Evolutionary conservation across 1,140 invertebrate species (phyloP).

Genomic region (Eriocheir sinensis): DNA sequence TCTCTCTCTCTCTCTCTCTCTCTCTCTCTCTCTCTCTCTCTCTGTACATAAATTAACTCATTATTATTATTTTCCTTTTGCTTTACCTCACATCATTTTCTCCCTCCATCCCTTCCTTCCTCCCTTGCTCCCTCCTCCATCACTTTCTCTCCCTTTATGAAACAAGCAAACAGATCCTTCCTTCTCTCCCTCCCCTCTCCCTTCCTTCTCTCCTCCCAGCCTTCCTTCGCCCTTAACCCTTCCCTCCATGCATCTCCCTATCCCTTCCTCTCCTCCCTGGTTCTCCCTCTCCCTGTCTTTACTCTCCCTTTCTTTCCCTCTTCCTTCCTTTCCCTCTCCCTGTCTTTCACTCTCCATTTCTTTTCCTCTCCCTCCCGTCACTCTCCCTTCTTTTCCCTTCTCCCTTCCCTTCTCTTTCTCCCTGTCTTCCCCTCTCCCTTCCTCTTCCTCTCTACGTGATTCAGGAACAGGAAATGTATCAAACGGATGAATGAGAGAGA

Average conservation of each 20-base stretch:
- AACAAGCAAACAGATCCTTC: too few relatives aligned
- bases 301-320: too few relatives aligned
- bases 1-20: too few relatives aligned
- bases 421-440: background rate
- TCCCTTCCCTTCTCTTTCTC: background rate
- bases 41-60: too few relatives aligned
- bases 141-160: background rate
- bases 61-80: background rate
- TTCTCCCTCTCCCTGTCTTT: background rate
- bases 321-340: too few relatives aligned
- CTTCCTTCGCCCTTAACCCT: too few relatives aligned
- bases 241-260: background rate
- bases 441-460: background rate
- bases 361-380: too few relatives aligned
- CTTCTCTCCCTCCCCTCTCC: too few relatives aligned
- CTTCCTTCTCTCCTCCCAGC: background rate
- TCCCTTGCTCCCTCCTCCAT: background rate
- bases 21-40: background rate
- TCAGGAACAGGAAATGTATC: background rate
- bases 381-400: background rate
- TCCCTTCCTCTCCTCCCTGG: background rate
- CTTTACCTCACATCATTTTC: background rate
- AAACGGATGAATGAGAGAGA: slow-evolving; percentile 23
- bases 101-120: background rate
- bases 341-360: too few relatives aligned